Evolutionary conservation across 2,797 vertebrate species (phyloP), one percentile per base, ranked within the genome.

Genomic region (Sebastes minor): DNA sequence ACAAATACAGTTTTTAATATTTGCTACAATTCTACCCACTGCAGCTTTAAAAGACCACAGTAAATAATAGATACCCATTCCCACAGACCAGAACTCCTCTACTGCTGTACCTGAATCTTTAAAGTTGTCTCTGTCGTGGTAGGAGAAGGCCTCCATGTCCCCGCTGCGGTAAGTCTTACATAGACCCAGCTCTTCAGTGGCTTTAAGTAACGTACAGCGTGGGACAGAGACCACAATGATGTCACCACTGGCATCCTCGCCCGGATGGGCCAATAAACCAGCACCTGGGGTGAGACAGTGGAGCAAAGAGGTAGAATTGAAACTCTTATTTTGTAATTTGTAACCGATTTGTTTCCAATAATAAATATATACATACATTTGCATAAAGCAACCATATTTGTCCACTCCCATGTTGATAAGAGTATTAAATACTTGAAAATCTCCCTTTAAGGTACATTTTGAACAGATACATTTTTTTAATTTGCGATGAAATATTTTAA

Each of bases 141-240:
- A 95, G 25, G 94, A 96, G 86, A 97, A 97, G 9, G 94, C 80
- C 10, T 88, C 89, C 95, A 96, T 96, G 69, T 95, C 91, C 0
- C 86, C 94, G 1, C 76, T 91, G 20, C 7, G 4, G 80, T 96
- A 95, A 0, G 57, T 81, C 86, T 94, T 96, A 55, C 95, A 96
- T 4, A 96, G 91, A 1, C 96, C 96, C 74, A 97, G 69, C 64
- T 95, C 92, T 59, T 97, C 96, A 0, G 95, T 84, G 63, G 93
- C 91, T 62, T 67, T 91, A 0, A 96, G 93, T 22, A 97, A 90
- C 0, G 95, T 95, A 53, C 96, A 96, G 49, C 92, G 92, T 0
- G 96, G 94, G 4, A 96, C 96, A 0, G 96, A 94, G 16, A 97
- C 85, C 64, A 96, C 79, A 6, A 97, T 93, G 78, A 96, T 88